Evolutionary conservation across 1,140 invertebrate species (phyloP).

Genomic region (Neoseiulus cucumeris): DNA sequence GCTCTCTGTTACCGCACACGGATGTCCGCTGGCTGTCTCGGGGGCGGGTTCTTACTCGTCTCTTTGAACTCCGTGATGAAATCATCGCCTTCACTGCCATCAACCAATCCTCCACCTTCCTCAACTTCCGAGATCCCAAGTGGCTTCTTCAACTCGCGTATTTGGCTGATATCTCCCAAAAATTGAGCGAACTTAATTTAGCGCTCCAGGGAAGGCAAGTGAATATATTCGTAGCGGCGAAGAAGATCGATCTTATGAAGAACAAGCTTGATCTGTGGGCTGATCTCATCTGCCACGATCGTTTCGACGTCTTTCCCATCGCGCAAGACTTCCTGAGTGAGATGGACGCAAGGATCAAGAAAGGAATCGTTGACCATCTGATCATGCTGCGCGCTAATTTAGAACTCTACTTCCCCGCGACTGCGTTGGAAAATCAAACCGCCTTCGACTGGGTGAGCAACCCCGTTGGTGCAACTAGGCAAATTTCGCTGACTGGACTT

Average conservation of each 20-base stretch:
- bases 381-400: no score
- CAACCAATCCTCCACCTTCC: not conserved
- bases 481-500: no score
- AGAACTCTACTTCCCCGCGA: no score
- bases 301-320: no score
- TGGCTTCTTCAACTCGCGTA: constrained; percentile 11
- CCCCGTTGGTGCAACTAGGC: no score
- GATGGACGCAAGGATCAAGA: no score
- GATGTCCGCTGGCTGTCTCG: constrained; percentile 13
- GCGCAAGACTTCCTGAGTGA: no score
- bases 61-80: constrained; percentile 11
- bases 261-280: no score
- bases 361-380: no score
- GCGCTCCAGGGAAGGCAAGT: constrained; percentile 11
- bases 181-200: constrained; percentile 12
- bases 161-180: constrained; percentile 10
- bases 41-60: constrained; percentile 1
- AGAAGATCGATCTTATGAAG: constrained; percentile 13
- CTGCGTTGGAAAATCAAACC: no score
- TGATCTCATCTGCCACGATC: no score
- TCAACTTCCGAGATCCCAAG: not conserved
- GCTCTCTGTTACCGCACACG: not conserved
- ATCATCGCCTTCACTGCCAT: not conserved
- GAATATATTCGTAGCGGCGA: constrained; percentile 8
- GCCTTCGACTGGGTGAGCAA: no score